These are phyloP conservation scores for Dipus sagitta DNA, from an alignment of 2,797 vertebrate genomes.

Conservation along the genomic window DNA sequence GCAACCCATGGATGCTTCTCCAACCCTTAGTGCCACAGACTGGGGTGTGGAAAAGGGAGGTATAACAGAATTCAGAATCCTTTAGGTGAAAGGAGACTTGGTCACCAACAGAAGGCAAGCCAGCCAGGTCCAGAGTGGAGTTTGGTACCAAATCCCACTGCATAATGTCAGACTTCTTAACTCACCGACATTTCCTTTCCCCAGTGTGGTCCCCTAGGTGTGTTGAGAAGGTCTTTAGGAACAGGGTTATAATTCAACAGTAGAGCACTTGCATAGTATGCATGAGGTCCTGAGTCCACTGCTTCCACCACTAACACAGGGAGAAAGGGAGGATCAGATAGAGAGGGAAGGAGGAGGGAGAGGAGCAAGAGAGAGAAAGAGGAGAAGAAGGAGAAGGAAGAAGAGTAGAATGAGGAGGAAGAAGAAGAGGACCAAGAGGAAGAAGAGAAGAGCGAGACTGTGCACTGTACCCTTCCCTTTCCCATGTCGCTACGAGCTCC, in stretches of 20 bases:
- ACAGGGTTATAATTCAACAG: background rate
- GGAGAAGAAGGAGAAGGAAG: too few species aligned
- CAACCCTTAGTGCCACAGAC: background rate
- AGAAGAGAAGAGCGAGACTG: background rate
- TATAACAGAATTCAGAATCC: background rate
- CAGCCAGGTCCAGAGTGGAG: background rate
- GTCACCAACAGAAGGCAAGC: too few species aligned
- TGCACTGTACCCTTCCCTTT: conserved; percentile 34
- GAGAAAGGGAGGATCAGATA: background rate
- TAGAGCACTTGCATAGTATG: background rate
- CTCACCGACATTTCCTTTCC: background rate
- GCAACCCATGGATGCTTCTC: background rate
- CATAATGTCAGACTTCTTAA: background rate
- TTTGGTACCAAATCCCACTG: background rate
- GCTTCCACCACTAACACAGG: background rate
- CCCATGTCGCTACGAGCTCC: background rate
- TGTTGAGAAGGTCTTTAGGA: conserved; percentile 7
- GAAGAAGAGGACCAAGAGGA: too few species aligned
- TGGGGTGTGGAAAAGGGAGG: background rate
- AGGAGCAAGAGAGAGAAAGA: background rate
- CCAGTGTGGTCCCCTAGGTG: background rate
- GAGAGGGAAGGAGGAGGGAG: background rate
- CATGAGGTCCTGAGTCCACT: background rate
- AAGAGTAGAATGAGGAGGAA: background rate
- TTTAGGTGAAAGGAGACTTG: too few species aligned